Evolutionary conservation across 2,113 vertebrate genomes (phyloP).

Genomic region (Sinocyclocheilus maitianheensis): DNA sequence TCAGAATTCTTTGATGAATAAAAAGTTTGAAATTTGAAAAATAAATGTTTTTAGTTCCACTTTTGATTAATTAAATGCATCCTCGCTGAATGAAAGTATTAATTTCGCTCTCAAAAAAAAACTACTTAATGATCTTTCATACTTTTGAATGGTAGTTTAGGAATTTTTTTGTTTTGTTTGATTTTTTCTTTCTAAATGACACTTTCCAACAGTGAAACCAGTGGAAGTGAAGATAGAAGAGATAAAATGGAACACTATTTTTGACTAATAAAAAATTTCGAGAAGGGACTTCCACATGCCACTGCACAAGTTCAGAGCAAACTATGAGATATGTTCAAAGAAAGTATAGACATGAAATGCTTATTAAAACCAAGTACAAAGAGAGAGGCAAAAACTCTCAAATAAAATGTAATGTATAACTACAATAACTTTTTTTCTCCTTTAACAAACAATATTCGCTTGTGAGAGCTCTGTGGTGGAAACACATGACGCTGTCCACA

Average conservation of each 20-base stretch:
- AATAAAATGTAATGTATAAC: background rate
- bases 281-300: background rate
- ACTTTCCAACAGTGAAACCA: no score
- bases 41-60: background rate
- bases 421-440: background rate
- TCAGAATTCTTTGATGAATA: background rate
- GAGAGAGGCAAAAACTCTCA: background rate
- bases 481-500: conserved; percentile 9
- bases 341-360: background rate
- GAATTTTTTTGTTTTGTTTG: no score
- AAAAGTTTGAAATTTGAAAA: background rate
- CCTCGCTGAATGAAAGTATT: background rate
- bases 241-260: background rate
- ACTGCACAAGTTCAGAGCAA: background rate
- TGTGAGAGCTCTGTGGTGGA: background rate
- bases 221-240: no score
- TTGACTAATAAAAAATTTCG: background rate
- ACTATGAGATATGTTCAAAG: background rate
- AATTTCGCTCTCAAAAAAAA: background rate
- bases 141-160: background rate
- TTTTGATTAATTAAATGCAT: background rate
- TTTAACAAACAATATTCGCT: conserved; percentile 12
- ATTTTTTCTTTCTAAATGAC: no score
- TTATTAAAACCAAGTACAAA: background rate
- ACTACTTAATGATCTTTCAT: background rate